Evolutionary conservation across 2,888 invertebrate genomes (phyloP), one percentile per base, ranked within the genome.

Genomic region (Macrosoma leucophasiata): DNA sequence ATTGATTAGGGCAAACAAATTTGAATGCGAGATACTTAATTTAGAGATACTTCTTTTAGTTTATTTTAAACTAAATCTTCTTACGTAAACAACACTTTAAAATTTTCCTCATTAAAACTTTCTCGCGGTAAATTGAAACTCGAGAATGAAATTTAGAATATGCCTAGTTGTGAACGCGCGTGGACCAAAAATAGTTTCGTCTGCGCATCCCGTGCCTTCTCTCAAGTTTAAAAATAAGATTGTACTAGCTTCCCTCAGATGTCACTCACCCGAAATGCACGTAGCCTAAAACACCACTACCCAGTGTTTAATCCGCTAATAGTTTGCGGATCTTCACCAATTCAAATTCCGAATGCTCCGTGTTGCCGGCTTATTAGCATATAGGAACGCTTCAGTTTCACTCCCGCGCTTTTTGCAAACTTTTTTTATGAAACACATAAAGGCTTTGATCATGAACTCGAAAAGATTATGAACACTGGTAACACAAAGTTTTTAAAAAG

Each of bases 121-220:
- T 32, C 29, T 21, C 61, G 54, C 55, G 29, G 29, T 20, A n/a
- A n/a, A n/a, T 59, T 70, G 81, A 70, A 81, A 81, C 53, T 50
- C 66, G 78, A 78, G 74, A 75, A 63, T 69, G 61, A 54, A 62
- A 63, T 61, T 67, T 65, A 63, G 55, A 60, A 53, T 62, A 60
- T 30, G 28, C 29, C 36, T 68, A 66, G 62, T 62, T 68, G 72
- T 62, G 62, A 70, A 71, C 67, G 64, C 57, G 60, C 55, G 57
- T 68, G 67, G 45, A 62, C 81, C 72, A 69, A 81, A 81, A 81
- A 82, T 81, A 82, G 82, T 60, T 62, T 50, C 63, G 61, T 47
- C 50, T 51, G 71, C 67, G 71, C 73, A 68, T 74, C 69, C 57
- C 71, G 62, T 56, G 66, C 66, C 62, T 59, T 55, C 56, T 55